Conservation (phyloP, 2,113 vertebrate species). For the Sardina pilchardus region DNA sequence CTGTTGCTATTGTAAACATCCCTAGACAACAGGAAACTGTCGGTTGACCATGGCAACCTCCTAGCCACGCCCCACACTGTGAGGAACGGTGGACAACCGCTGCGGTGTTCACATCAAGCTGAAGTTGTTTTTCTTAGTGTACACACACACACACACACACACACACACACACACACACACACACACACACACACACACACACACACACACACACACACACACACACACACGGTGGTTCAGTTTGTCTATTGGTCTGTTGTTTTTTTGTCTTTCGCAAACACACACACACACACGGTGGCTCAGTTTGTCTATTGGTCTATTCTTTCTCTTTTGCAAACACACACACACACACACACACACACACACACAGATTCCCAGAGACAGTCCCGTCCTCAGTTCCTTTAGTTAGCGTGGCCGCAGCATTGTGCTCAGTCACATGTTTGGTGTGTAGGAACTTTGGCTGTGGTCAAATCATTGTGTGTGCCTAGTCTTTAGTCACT, state of each 20-base stretch:
- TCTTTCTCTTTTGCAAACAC: too few relatives aligned
- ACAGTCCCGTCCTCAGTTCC: neutral
- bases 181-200: slow-evolving; percentile 28
- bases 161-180: neutral
- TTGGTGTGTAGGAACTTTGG: too few relatives aligned
- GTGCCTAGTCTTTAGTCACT: too few relatives aligned
- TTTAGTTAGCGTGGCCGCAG: too few relatives aligned
- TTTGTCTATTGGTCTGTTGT: too few relatives aligned
- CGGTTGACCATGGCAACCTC: slow-evolving; percentile 39
- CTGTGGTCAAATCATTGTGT: too few relatives aligned
- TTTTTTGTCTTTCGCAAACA: neutral
- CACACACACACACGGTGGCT: neutral
- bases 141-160: slow-evolving; percentile 20
- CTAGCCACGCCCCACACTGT: slow-evolving; percentile 18
- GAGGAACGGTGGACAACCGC: slow-evolving; percentile 16
- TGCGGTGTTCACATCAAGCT: neutral
- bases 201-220: slow-evolving; percentile 8
- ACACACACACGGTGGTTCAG: neutral
- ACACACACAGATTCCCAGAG: neutral
- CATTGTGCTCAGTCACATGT: too few relatives aligned
- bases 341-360: slow-evolving; percentile 4
- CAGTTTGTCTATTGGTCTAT: too few relatives aligned
- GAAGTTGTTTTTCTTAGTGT: neutral
- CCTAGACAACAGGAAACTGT: slow-evolving; percentile 49
- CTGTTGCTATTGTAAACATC: slow-evolving; percentile 43